Percentiles rank a stretch among this genome's conserved stretches.
phyloP scores from a whole-genome alignment of 2,797 vertebrate genomes.

The Pipistrellus kuhlii region DNA sequence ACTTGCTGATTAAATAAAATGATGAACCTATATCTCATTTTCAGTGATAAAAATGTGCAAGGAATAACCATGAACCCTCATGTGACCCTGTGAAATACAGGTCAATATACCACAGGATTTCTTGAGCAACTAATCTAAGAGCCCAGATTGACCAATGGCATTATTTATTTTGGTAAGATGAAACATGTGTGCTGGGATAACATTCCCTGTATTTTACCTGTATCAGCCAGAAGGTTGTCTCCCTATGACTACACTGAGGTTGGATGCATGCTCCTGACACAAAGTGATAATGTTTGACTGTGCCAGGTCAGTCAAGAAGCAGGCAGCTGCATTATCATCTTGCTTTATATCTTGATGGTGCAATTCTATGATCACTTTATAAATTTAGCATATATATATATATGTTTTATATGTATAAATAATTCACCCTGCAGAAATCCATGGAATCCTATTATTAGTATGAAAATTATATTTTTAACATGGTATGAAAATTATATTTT shows the following conservation, averaged over 20 bases:
- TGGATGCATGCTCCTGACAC: rapidly evolving
- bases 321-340: not conserved
- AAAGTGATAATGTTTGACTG: not conserved
- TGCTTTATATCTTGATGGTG: not conserved
- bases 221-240: not conserved
- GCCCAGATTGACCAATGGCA: not conserved
- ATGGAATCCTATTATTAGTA: not conserved
- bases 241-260: rapidly evolving
- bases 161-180: not conserved
- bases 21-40: not conserved
- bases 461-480: not conserved
- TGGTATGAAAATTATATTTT: not conserved
- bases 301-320: not conserved
- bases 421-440: constrained; percentile 25
- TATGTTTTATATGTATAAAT: not conserved
- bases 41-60: not conserved
- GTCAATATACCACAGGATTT: not conserved
- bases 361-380: not conserved
- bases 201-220: not conserved
- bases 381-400: constrained; percentile 14
- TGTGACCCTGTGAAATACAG: not conserved
- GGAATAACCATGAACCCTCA: not conserved
- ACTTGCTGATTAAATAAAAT: not conserved
- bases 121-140: not conserved
- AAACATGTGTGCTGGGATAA: not conserved